Evolutionary conservation across 2,113 vertebrate species (phyloP).

Genomic region (Fukomys damarensis): DNA sequence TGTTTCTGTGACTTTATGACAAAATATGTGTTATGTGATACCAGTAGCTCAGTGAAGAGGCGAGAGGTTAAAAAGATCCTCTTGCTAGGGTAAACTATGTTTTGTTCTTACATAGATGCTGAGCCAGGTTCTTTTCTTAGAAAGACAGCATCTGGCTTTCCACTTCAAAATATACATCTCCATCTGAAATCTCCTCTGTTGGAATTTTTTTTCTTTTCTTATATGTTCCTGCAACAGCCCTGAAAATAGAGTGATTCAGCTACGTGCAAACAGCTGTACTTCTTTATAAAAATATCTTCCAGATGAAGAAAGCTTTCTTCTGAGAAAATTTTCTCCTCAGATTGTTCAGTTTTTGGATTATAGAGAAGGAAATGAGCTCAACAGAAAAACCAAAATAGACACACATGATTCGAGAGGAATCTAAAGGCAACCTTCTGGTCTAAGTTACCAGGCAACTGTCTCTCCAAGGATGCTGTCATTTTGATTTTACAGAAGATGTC

Average conservation of each 20-base stretch:
- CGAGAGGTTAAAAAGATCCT: not conserved
- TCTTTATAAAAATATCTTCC: conserved; percentile 59
- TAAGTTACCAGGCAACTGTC: conserved; percentile 64
- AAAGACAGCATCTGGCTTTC: conserved; percentile 25
- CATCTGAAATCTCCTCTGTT: not conserved
- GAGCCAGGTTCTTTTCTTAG: conserved; percentile 25
- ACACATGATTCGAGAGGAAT: conserved; percentile 7
- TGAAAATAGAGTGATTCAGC: conserved; percentile 27
- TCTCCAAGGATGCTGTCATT: conserved; percentile 49
- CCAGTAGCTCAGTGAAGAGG: not conserved
- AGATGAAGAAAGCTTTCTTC: conserved; percentile 42
- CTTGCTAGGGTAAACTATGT: not conserved
- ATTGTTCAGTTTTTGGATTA: not conserved
- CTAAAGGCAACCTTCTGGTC: conserved; percentile 24
- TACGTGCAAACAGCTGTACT: not conserved
- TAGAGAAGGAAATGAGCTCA: conserved; percentile 48
- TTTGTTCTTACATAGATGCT: not conserved
- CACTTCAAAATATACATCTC: conserved; percentile 1
- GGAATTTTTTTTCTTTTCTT: not conserved
- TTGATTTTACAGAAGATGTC: conserved; percentile 17
- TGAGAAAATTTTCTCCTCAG: conserved; percentile 27
- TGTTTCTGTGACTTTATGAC: no score
- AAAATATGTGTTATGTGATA: no score
- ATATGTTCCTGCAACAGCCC: not conserved
- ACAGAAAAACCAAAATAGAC: conserved; percentile 65